Conservation (phyloP, 2,888 invertebrate genomes). For the Ochropleura leucogaster region DNA sequence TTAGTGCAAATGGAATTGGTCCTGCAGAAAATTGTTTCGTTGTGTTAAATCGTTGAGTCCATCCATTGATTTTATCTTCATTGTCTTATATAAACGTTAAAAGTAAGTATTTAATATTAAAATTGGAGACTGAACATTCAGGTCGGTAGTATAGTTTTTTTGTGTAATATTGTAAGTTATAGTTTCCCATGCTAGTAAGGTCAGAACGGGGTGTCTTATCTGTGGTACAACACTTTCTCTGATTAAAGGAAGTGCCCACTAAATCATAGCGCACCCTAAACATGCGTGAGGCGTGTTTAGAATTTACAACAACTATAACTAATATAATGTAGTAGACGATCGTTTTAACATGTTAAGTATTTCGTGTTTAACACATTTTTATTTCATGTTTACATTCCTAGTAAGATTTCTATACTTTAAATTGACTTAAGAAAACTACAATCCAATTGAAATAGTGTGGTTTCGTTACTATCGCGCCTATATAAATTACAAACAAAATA, state of each 20-base stretch:
- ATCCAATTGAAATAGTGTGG: not conserved
- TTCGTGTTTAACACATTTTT: slow-evolving; percentile 14
- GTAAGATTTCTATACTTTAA: not conserved
- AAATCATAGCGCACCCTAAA: slow-evolving; percentile 81
- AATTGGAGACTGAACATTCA: not conserved
- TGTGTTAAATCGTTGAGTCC: not conserved
- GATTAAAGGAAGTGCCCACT: slow-evolving; percentile 80
- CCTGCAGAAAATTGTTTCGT: slow-evolving; percentile 2
- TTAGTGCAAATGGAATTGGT: slow-evolving; percentile 3
- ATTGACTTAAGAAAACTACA: not conserved
- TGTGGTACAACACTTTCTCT: slow-evolving; percentile 76
- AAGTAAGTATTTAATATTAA: not conserved
- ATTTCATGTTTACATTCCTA: not conserved
- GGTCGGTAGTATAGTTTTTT: not conserved
- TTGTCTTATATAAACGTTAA: not conserved
- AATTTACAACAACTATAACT: slow-evolving; percentile 64
- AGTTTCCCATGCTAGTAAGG: slow-evolving; percentile 30
- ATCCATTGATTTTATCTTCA: not conserved
- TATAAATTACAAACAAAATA: not conserved
- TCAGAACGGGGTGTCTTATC: slow-evolving; percentile 60
- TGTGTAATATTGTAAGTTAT: slow-evolving; percentile 7
- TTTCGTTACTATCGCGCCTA: not conserved
- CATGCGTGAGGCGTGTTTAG: slow-evolving; percentile 71
- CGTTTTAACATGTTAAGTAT: slow-evolving; percentile 31
- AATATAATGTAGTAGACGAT: slow-evolving; percentile 32